Percentiles rank a stretch among this genome's conserved stretches.
Evolutionary conservation across 2,797 vertebrate species (phyloP).

Genomic region (Lacerta bilineata): DNA sequence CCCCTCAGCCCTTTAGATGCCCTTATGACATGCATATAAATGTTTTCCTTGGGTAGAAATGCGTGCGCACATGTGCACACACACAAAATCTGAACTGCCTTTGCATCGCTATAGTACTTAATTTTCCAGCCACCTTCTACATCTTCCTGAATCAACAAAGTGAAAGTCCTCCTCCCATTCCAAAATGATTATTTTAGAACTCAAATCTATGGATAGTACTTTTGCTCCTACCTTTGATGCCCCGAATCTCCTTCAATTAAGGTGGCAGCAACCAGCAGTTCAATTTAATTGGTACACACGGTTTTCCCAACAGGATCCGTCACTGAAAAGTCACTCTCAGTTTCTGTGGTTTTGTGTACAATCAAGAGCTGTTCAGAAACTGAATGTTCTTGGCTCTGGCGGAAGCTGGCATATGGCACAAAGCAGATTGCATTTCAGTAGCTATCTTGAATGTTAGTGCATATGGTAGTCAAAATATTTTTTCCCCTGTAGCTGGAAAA

Average conservation of each 20-base stretch:
- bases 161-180: not conserved
- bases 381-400: slow-evolving; percentile 61
- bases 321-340: slow-evolving; percentile 19
- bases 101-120: not conserved
- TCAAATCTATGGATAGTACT: not conserved
- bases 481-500: slow-evolving; percentile 57
- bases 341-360: slow-evolving; percentile 52
- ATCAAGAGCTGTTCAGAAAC: slow-evolving; percentile 51
- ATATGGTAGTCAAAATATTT: slow-evolving; percentile 55
- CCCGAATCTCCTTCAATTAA: slow-evolving; percentile 5
- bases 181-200: slow-evolving; percentile 2
- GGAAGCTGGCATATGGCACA: slow-evolving; percentile 65
- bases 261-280: not conserved
- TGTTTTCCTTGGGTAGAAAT: not conserved
- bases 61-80: too few relatives aligned
- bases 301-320: slow-evolving; percentile 32
- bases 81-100: not conserved
- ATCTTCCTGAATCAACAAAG: not conserved
- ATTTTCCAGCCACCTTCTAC: not conserved
- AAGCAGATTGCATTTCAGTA: slow-evolving; percentile 62
- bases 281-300: slow-evolving; percentile 14
- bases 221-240: not conserved
- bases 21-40: not conserved
- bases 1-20: too few relatives aligned
- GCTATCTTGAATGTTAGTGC: slow-evolving; percentile 65